phyloP scores from a whole-genome alignment of 2,797 vertebrate genomes.

The Sebastiscus albofasciatus region DNA sequence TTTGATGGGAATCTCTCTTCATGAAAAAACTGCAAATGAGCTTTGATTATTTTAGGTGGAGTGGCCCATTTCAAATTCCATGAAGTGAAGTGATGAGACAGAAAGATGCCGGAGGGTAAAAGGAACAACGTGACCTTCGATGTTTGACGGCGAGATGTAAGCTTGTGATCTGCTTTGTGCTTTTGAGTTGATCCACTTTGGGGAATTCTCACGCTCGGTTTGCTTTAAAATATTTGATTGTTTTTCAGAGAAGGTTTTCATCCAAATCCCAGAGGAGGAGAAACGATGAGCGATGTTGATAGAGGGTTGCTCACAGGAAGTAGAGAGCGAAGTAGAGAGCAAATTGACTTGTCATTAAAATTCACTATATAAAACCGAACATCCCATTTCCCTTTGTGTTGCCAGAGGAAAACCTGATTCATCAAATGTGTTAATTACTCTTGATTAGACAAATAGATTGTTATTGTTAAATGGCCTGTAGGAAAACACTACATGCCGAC shows the following conservation, averaged over 20 bases:
- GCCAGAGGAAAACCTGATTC: background rate
- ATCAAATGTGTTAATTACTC: constrained; percentile 12
- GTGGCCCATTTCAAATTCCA: constrained; percentile 40
- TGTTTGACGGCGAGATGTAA: background rate
- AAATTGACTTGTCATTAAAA: constrained; percentile 15
- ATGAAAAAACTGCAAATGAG: constrained; percentile 11
- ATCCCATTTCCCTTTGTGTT: background rate
- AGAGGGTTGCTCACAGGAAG: background rate
- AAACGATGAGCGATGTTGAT: background rate
- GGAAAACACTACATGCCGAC: background rate
- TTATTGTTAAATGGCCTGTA: background rate
- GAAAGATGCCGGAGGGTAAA: constrained; percentile 3
- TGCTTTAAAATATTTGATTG: constrained; percentile 21
- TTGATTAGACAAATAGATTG: background rate
- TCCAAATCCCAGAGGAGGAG: constrained; percentile 9
- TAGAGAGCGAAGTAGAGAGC: background rate
- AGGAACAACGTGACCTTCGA: constrained; percentile 2
- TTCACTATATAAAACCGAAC: background rate
- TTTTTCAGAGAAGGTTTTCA: constrained; percentile 31
- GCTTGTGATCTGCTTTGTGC: constrained; percentile 14
- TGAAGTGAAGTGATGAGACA: constrained; percentile 7
- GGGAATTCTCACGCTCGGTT: constrained; percentile 2
- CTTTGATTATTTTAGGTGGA: constrained; percentile 39
- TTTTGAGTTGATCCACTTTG: constrained; percentile 22
- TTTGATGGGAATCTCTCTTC: constrained; percentile 40